These are phyloP conservation scores for Falcunculus frontatus DNA, from an alignment of 2,113 vertebrate genomes.

Conservation along the genomic window DNA sequence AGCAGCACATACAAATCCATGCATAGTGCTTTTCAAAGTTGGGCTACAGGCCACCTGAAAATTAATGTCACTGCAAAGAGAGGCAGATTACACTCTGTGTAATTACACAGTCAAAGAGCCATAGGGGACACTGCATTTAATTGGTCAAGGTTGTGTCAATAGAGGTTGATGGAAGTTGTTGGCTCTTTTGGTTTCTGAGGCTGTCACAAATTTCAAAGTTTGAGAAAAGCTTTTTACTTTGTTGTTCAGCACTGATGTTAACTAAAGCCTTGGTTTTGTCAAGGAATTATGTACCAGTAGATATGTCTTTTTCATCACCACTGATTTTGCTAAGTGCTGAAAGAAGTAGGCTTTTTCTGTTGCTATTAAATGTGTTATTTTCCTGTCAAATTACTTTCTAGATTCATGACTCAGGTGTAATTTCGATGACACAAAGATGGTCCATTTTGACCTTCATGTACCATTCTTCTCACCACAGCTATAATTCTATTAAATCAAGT, in stretches of 20 bases:
- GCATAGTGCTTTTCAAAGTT: not conserved
- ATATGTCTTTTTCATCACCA: not conserved
- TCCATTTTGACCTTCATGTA: not conserved
- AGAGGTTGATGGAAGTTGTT: not conserved
- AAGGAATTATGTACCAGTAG: not conserved
- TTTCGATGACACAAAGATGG: not conserved
- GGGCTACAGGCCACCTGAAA: not conserved
- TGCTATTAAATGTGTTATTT: not conserved
- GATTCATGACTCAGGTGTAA: not conserved
- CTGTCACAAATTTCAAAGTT: not conserved
- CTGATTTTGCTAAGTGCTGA: not conserved
- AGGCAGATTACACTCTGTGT: not conserved
- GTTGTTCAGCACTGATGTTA: not conserved
- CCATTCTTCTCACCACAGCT: not conserved
- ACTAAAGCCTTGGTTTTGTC: not conserved
- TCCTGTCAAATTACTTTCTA: not conserved
- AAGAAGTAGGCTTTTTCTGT: not conserved
- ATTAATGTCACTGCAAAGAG: not conserved
- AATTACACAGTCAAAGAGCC: not conserved
- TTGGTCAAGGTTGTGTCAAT: not conserved
- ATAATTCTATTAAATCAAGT: not conserved
- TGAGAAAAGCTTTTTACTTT: not conserved
- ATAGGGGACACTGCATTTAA: not conserved
- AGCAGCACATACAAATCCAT: not conserved
- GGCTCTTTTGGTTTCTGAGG: not conserved